phyloP scores from a whole-genome alignment of 2,113 vertebrate species.

The Mobula hypostoma region DNA sequence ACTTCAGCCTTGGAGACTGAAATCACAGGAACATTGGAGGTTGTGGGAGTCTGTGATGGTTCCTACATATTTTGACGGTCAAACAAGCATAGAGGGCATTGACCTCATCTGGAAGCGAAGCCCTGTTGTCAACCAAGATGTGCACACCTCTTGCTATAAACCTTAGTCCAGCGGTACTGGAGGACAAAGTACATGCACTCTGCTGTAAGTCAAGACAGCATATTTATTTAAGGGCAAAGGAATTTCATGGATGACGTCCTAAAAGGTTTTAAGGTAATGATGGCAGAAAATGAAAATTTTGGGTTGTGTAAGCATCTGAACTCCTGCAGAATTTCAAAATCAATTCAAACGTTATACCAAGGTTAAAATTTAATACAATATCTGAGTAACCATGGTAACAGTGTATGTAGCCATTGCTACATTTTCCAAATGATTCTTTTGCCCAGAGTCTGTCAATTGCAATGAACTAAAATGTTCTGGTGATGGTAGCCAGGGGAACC shows the following conservation, averaged over 20 bases:
- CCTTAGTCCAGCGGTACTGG: no score
- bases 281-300: background rate
- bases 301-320: background rate
- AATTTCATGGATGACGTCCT: background rate
- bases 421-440: background rate
- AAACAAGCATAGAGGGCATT: no score
- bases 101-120: no score
- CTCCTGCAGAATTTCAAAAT: background rate
- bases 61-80: no score
- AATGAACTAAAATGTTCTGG: background rate
- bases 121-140: no score
- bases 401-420: background rate
- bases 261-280: background rate
- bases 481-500: background rate
- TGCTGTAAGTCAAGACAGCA: no score
- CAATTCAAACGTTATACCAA: background rate
- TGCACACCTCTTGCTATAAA: no score
- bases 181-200: no score
- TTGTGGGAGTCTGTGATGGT: no score
- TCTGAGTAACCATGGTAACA: background rate
- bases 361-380: slow-evolving; percentile 17
- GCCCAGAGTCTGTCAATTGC: background rate
- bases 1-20: no score
- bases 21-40: no score
- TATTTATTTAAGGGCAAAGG: no score